These are phyloP conservation scores for Scaptomyza hsui DNA, from an alignment of 1,140 invertebrate species.

Conservation along the genomic window DNA sequence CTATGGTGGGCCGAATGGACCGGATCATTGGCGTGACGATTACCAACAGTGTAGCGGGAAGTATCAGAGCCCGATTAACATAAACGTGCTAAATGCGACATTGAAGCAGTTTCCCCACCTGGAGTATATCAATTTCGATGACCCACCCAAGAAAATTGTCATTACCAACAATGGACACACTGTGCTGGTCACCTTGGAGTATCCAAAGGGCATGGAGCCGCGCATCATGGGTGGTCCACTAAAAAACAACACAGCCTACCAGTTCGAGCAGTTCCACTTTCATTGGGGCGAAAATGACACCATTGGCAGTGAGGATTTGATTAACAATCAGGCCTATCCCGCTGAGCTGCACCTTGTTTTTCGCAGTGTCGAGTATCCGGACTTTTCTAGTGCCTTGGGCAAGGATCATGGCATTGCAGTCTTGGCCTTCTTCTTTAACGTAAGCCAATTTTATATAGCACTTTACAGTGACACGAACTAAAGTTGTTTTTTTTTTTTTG, in stretches of 20 bases:
- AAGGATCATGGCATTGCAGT: constrained; percentile 91
- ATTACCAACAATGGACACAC: constrained; percentile 91
- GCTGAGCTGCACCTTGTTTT: constrained; percentile 95
- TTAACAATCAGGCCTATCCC: constrained; percentile 90
- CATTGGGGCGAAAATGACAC: constrained; percentile 92
- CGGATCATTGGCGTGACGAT: constrained; percentile 88
- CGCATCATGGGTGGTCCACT: constrained; percentile 89
- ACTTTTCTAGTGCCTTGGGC: constrained; percentile 87
- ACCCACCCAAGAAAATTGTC: constrained; percentile 85
- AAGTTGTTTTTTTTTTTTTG: not conserved
- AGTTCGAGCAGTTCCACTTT: constrained; percentile 91
- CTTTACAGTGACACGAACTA: not conserved
- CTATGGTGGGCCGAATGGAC: constrained; percentile 85
- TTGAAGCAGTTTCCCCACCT: constrained; percentile 84
- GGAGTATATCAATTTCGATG: constrained; percentile 86
- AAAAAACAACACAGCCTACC: constrained; percentile 85
- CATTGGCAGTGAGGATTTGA: constrained; percentile 94
- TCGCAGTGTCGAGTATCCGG: constrained; percentile 89
- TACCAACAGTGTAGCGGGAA: constrained; percentile 89
- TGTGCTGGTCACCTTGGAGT: constrained; percentile 86
- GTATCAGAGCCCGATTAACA: constrained; percentile 93
- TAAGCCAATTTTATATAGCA: constrained; percentile 82
- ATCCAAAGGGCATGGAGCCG: constrained; percentile 84
- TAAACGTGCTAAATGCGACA: constrained; percentile 88
- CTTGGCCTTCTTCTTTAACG: constrained; percentile 93